Percentiles rank a stretch among this genome's conserved stretches.
Conservation (phyloP, 1,140 invertebrate genomes). For the Latrodectus geometricus region DNA sequence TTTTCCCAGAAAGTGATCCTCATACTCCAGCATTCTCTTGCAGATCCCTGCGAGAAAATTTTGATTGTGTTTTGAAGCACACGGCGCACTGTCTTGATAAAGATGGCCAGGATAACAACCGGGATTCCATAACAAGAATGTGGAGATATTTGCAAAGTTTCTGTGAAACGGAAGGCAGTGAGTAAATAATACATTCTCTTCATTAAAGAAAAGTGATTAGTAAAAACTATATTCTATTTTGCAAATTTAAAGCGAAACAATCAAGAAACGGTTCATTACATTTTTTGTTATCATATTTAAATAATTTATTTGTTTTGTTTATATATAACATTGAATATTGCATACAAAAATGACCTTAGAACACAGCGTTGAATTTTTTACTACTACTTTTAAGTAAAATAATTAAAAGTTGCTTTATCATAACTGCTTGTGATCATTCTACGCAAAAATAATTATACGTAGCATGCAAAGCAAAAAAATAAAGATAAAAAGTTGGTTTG, state of each 20-base stretch:
- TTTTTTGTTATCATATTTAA: no score
- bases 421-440: no score
- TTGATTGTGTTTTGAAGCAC: constrained; percentile 51
- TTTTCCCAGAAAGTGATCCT: no score
- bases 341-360: no score
- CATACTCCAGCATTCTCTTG: background rate
- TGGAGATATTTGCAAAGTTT: constrained; percentile 38
- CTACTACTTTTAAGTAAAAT: no score
- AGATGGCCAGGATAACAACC: constrained; percentile 15
- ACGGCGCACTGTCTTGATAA: constrained; percentile 29
- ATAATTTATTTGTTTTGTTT: no score
- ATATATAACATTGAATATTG: no score
- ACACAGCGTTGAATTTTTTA: no score
- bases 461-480: no score
- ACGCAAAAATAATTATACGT: no score
- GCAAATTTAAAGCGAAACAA: background rate
- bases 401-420: no score
- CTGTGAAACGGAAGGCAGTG: constrained; percentile 42
- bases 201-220: background rate
- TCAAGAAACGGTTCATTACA: background rate
- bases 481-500: no score
- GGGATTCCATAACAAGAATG: constrained; percentile 11
- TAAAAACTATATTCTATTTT: background rate
- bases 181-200: background rate
- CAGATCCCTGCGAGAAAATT: constrained; percentile 26